These are phyloP conservation scores for Antheraea mylitta DNA, from an alignment of 1,140 invertebrate species.

Conservation along the genomic window DNA sequence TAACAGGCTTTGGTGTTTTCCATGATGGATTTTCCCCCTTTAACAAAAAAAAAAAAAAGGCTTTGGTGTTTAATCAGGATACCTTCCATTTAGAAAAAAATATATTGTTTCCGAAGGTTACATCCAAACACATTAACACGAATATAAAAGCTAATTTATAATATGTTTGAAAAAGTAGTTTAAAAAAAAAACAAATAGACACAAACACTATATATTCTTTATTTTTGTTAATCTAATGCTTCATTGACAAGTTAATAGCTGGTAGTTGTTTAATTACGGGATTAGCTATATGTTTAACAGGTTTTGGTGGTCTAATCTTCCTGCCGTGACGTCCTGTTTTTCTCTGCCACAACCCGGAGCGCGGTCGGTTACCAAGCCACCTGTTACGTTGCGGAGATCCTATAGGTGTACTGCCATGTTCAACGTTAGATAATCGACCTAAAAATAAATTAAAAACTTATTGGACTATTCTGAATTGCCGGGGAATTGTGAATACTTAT, in stretches of 20 bases:
- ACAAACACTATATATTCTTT: not conserved
- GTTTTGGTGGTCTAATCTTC: constrained; percentile 85
- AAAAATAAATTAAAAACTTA: constrained; percentile 14
- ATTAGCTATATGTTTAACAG: constrained; percentile 51
- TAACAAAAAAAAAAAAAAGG: no score
- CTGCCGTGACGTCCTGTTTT: constrained; percentile 94
- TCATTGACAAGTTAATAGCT: constrained; percentile 47
- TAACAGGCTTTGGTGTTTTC: no score
- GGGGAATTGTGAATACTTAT: no score
- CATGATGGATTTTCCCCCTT: no score
- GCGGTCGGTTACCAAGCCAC: constrained; percentile 92
- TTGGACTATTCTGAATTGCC: no score
- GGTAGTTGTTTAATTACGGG: constrained; percentile 26
- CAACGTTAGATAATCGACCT: constrained; percentile 91
- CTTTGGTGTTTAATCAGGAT: no score
- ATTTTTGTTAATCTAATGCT: constrained; percentile 28
- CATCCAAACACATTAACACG: no score
- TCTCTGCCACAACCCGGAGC: constrained; percentile 95
- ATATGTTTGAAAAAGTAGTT: not conserved
- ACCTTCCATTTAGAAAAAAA: no score
- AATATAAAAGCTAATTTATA: no score
- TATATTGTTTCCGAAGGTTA: no score
- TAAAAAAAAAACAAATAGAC: not conserved
- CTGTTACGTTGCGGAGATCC: constrained; percentile 91
- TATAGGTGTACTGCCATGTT: constrained; percentile 86